phyloP scores from a whole-genome alignment of 1,140 invertebrate genomes.

The Sycophaga agraensis region DNA sequence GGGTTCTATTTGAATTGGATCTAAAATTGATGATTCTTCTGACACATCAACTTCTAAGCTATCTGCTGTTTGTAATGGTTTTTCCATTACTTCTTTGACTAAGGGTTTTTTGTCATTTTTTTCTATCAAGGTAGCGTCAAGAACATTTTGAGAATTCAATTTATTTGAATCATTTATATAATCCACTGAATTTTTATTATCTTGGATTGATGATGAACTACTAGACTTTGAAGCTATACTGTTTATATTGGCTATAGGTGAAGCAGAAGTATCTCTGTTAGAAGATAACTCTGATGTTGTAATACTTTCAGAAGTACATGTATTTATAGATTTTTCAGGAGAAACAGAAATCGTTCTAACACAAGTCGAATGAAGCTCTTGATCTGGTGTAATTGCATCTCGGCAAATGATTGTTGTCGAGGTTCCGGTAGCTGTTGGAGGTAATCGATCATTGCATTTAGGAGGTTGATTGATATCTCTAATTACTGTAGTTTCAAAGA shows the following conservation, averaged over 20 bases:
- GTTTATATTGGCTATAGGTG: neutral
- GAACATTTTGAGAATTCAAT: neutral
- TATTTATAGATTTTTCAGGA: neutral
- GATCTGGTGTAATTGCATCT: neutral
- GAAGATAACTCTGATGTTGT: neutral
- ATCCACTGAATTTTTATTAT: neutral
- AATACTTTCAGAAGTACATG: neutral
- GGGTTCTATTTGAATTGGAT: constrained; percentile 69
- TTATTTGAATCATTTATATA: no score
- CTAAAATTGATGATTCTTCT: constrained; percentile 61
- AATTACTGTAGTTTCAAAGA: constrained; percentile 39
- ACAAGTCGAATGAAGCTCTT: neutral
- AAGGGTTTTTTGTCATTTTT: no score
- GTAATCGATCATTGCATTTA: constrained; percentile 35
- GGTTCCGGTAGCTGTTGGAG: constrained; percentile 43
- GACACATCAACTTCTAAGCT: constrained; percentile 54
- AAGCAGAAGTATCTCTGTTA: neutral
- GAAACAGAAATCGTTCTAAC: neutral
- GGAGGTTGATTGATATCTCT: constrained; percentile 31
- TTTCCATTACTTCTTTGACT: neutral
- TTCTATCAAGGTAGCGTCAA: no score
- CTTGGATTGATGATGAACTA: neutral
- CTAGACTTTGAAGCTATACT: neutral
- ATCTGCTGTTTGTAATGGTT: constrained; percentile 34
- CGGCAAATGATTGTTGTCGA: neutral